A percentile compares a stretch with the other conserved stretches of the same genome.
Evolutionary conservation across 1,140 invertebrate species (phyloP).

Genomic region (Dinoponera quadriceps): DNA sequence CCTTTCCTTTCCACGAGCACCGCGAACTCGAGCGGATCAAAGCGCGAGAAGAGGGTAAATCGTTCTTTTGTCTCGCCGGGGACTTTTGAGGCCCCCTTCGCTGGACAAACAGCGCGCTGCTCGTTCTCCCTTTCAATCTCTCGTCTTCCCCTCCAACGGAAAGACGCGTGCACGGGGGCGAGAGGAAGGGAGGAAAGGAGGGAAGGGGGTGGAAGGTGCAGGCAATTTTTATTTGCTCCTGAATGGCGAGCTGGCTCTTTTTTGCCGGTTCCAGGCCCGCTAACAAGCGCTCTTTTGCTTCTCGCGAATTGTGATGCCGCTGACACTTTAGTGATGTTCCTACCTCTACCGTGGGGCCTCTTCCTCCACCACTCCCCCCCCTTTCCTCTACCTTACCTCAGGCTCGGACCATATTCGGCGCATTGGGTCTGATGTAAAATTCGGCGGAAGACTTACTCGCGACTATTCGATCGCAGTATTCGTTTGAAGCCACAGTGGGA

Average conservation of each 20-base stretch:
- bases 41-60: constrained; percentile 33
- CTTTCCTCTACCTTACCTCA: background rate
- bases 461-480: constrained; percentile 34
- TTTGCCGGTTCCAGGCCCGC: constrained; percentile 72
- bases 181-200: background rate
- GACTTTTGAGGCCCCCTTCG: constrained; percentile 40
- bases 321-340: constrained; percentile 83
- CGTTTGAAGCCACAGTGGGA: constrained; percentile 22
- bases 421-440: constrained; percentile 65
- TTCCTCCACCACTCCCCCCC: constrained; percentile 41
- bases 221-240: constrained; percentile 68
- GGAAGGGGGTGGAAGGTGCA: constrained; percentile 29
- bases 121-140: constrained; percentile 59
- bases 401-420: constrained; percentile 70
- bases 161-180: constrained; percentile 62
- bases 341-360: constrained; percentile 64
- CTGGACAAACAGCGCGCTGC: constrained; percentile 64
- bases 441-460: constrained; percentile 67
- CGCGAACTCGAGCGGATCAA: constrained; percentile 32
- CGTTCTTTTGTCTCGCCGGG: constrained; percentile 53
- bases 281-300: constrained; percentile 81
- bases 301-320: constrained; percentile 81
- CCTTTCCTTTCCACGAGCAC: background rate
- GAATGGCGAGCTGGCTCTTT: constrained; percentile 70
- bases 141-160: constrained; percentile 44